phyloP scores from a whole-genome alignment of 2,888 invertebrate species.

The Kuschelorhynchus macadamiae region DNA sequence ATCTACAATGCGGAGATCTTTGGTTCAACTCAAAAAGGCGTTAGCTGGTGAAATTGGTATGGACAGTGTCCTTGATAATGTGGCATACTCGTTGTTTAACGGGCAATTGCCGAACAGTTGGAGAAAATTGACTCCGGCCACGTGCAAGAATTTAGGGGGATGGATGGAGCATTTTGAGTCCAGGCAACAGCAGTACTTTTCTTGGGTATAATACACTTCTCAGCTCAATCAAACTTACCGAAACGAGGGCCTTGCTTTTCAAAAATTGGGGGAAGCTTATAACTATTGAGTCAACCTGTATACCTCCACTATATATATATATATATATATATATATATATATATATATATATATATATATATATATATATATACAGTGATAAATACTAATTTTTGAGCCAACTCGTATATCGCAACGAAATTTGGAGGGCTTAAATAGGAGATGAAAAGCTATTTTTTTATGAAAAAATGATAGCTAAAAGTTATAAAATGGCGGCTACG shows the following conservation, averaged over 20 bases:
- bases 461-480: too few species aligned
- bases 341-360: too few species aligned
- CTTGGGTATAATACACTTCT: slow-evolving; percentile 75
- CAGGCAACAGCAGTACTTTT: slow-evolving; percentile 80
- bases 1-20: slow-evolving; percentile 77
- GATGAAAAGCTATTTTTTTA: too few species aligned
- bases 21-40: slow-evolving; percentile 84
- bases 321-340: too few species aligned
- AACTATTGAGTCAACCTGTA: too few species aligned
- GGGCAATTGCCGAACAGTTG: slow-evolving; percentile 87
- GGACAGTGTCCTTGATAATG: slow-evolving; percentile 87
- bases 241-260: neutral
- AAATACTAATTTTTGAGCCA: too few species aligned
- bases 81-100: slow-evolving; percentile 86
- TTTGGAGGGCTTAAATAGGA: too few species aligned
- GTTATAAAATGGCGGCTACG: too few species aligned
- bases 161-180: slow-evolving; percentile 91
- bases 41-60: slow-evolving; percentile 94
- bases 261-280: too few species aligned
- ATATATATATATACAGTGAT: too few species aligned
- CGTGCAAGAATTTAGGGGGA: slow-evolving; percentile 86
- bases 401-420: too few species aligned
- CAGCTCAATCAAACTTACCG: slow-evolving; percentile 4
- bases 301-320: too few species aligned
- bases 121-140: slow-evolving; percentile 86